Evolutionary conservation across 2,113 vertebrate genomes (phyloP), one percentile per base, ranked within the genome.

Genomic region (Lepus europaeus): DNA sequence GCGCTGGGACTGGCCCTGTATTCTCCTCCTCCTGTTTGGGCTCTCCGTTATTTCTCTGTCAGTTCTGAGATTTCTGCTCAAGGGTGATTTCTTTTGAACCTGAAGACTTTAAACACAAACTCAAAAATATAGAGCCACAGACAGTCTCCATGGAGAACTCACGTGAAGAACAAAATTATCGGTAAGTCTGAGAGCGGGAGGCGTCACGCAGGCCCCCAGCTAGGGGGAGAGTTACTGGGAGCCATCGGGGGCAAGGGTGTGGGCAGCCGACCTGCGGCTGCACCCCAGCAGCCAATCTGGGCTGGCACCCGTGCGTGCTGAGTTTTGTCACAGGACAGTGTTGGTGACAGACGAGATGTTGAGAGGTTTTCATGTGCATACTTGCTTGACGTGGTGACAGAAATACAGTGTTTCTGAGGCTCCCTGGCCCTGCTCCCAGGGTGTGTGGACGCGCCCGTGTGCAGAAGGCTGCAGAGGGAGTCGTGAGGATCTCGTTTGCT

Each of bases 381-480:
- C 89, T 90, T 92, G 78, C 77, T 89, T 64, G 59, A 85, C 74
- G 29, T 86, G 59, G 63, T 94, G 74, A 90, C 59, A 74, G 90
- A 84, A 92, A 79, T n/a, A 74, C 3, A 74, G 31, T 9, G 73
- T 85, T 90, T 96, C 77, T 93, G 31, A 61, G 59, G 59, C 49
- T 80, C 16, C 49, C 66, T 79, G 92, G 81, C 85, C 53, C 16
- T 76, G 85, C 1, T 51, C 87, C 85, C 82, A n/a, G 17, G 80
- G 59, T 25, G 31, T 84, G 33, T 72, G 73, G 90, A 85, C 77
- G 73, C 19, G 66, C 63, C 89, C 8, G 0, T 27, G 13, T 16
- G 22, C 23, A 68, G 82, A 92, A 33, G 23, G 16, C 23, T 69
- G 5, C 16, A 27, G 63, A 84, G 13, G 90, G 95, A 70, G 33